These are phyloP conservation scores for Enteromius argenteus DNA, from an alignment of 2,797 vertebrate genomes.

Conservation along the genomic window DNA sequence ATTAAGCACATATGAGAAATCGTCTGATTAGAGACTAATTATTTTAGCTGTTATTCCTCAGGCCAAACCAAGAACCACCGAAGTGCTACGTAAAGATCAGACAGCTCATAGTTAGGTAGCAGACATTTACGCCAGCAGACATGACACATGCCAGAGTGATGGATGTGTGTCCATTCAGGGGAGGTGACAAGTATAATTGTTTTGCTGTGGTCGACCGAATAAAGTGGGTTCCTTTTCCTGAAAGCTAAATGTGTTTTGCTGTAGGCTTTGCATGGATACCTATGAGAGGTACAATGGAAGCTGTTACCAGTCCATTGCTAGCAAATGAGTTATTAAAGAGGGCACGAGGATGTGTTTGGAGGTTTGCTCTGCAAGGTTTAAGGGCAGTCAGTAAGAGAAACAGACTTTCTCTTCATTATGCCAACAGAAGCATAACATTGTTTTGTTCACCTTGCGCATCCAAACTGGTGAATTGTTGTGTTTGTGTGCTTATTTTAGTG, in stretches of 20 bases:
- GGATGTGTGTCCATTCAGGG: constrained; percentile 78
- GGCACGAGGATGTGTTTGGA: constrained; percentile 24
- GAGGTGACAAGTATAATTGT: constrained; percentile 84
- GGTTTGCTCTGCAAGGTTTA: constrained; percentile 22
- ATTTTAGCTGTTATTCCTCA: constrained; percentile 45
- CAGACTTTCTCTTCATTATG: constrained; percentile 32
- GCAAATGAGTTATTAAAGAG: constrained; percentile 25
- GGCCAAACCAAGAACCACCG: constrained; percentile 19
- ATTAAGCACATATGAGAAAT: constrained; percentile 54
- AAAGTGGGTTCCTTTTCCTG: constrained; percentile 85
- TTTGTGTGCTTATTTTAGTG: constrained; percentile 73
- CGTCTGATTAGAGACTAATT: constrained; percentile 49
- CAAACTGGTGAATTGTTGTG: constrained; percentile 25
- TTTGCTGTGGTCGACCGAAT: constrained; percentile 80
- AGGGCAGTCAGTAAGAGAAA: constrained; percentile 17
- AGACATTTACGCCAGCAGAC: constrained; percentile 47
- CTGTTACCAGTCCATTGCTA: constrained; percentile 36
- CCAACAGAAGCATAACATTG: constrained; percentile 34
- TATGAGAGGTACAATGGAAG: constrained; percentile 41
- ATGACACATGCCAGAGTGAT: constrained; percentile 67
- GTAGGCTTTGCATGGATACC: constrained; percentile 57
- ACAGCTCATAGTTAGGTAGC: constrained; percentile 39
- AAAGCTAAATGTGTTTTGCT: constrained; percentile 79
- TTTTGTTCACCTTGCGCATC: constrained; percentile 13
- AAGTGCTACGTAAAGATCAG: constrained; percentile 35